phyloP scores from a whole-genome alignment of 2,113 vertebrate species.

The Malaclemys terrapin region DNA sequence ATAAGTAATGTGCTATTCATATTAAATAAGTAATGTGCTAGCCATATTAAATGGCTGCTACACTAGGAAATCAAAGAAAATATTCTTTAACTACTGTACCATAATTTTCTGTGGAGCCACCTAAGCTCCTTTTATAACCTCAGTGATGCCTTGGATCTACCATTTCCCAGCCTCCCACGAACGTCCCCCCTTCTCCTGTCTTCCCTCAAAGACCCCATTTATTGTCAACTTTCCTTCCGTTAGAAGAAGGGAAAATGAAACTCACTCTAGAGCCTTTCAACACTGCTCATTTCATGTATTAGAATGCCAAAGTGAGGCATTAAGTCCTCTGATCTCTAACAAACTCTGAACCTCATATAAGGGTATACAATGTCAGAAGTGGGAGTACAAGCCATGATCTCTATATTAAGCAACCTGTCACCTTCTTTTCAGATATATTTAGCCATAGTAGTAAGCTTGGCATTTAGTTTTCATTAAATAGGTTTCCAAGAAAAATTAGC shows the following conservation, averaged over 20 bases:
- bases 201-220: background rate
- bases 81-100: background rate
- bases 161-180: background rate
- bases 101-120: background rate
- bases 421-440: background rate
- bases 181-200: background rate
- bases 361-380: background rate
- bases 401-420: background rate
- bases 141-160: background rate
- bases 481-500: background rate
- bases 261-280: background rate
- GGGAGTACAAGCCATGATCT: background rate
- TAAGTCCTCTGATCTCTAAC: background rate
- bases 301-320: background rate
- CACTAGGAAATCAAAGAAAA: background rate
- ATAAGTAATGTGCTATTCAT: background rate
- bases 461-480: background rate
- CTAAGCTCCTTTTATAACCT: background rate
- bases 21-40: background rate
- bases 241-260: background rate
- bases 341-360: background rate
- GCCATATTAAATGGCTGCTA: background rate
- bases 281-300: background rate
- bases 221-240: background rate
- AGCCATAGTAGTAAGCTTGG: background rate